A percentile compares a stretch with the other conserved stretches of the same genome.
phyloP scores from a whole-genome alignment of 2,113 vertebrate genomes.

The Candoia aspera region DNA sequence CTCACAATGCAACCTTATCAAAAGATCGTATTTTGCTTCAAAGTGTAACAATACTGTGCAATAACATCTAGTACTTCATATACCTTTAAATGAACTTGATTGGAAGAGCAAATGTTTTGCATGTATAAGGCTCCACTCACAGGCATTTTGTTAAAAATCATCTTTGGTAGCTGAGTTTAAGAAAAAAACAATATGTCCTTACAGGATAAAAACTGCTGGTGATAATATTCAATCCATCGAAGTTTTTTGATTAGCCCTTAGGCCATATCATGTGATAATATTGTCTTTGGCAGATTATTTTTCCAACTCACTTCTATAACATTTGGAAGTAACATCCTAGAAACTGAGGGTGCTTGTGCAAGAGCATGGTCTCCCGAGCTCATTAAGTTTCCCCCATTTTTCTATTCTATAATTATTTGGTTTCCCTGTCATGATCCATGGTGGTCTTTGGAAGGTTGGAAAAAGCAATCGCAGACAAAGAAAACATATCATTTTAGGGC shows the following conservation, averaged over 20 bases:
- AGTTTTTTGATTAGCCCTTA: no score
- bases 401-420: no score
- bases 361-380: not conserved
- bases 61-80: not conserved
- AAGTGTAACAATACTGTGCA: not conserved
- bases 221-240: no score
- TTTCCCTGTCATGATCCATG: no score
- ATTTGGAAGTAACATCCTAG: not conserved
- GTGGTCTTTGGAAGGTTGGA: no score
- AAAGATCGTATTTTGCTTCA: not conserved
- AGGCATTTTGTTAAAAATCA: not conserved
- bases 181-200: not conserved
- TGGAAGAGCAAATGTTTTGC: not conserved
- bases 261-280: no score
- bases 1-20: not conserved
- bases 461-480: no score
- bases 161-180: not conserved
- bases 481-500: not conserved
- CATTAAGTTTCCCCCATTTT: no score
- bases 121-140: not conserved
- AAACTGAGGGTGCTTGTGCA: not conserved
- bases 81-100: not conserved
- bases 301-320: not conserved
- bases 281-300: not conserved
- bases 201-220: not conserved